A percentile compares a stretch with the other conserved stretches of the same genome.
These are phyloP conservation scores for Helicoverpa assulta DNA, from an alignment of 2,888 invertebrate genomes.

Conservation along the genomic window DNA sequence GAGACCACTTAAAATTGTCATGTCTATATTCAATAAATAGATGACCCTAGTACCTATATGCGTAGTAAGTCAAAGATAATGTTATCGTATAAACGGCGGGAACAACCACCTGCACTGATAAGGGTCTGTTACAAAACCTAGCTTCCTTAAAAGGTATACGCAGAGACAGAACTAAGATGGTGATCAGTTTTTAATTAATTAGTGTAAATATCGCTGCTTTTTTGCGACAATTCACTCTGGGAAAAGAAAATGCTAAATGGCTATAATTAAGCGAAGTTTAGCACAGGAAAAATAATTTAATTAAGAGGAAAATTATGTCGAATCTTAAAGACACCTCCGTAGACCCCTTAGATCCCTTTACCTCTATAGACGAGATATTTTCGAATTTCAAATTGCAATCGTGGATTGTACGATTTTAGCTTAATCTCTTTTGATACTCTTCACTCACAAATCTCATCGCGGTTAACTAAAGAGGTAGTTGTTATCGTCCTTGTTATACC, in stretches of 20 bases:
- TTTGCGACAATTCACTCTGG: too few relatives aligned
- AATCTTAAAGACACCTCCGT: too few relatives aligned
- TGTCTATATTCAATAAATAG: background rate
- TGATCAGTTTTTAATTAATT: background rate
- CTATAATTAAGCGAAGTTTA: background rate
- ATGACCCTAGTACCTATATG: background rate
- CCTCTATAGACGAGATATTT: too few relatives aligned
- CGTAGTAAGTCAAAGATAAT: slow-evolving; percentile 15
- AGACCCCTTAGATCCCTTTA: too few relatives aligned
- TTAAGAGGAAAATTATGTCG: background rate
- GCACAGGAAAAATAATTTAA: background rate
- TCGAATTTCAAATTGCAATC: too few relatives aligned
- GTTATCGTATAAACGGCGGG: slow-evolving; percentile 26
- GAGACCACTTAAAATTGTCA: background rate
- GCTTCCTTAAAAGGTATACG: slow-evolving; percentile 8
- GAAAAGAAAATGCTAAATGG: background rate
- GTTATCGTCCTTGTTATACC: slow-evolving; percentile 44
- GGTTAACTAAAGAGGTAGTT: slow-evolving; percentile 15
- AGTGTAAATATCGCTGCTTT: too few relatives aligned
- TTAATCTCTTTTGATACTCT: background rate
- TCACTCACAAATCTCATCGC: background rate
- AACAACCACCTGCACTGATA: slow-evolving; percentile 45
- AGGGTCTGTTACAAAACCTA: slow-evolving; percentile 10
- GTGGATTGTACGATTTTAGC: too few relatives aligned
- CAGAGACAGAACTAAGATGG: slow-evolving; percentile 1